Percentiles rank a stretch among this genome's conserved stretches.
Evolutionary conservation across 1,140 invertebrate species (phyloP).

Genomic region (Pteromalus puparum): DNA sequence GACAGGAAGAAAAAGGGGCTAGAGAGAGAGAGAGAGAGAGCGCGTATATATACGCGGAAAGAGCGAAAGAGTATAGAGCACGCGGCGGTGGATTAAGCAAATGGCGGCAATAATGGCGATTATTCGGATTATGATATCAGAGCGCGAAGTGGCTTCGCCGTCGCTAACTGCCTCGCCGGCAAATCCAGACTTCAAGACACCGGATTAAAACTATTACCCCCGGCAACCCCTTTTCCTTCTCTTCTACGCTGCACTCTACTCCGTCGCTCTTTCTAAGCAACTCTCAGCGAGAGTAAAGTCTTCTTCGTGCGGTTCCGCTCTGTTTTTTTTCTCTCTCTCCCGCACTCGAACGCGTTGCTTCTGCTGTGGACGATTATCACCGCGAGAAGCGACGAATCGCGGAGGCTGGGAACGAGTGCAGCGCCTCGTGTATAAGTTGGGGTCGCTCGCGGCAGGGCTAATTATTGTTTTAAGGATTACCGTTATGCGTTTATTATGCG

Average conservation of each 20-base stretch:
- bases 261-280: neutral
- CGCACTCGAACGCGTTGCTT: neutral
- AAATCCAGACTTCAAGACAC: constrained; percentile 76
- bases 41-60: neutral
- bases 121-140: constrained; percentile 77
- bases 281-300: neutral
- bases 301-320: neutral
- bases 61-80: neutral
- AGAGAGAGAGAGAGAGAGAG: no score
- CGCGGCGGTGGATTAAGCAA: constrained; percentile 71
- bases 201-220: constrained; percentile 76
- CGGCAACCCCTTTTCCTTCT: neutral
- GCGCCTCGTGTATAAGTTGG: constrained; percentile 29
- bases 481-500: constrained; percentile 74
- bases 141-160: constrained; percentile 72
- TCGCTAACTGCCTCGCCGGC: constrained; percentile 71
- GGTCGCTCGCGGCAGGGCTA: constrained; percentile 61
- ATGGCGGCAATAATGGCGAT: constrained; percentile 76
- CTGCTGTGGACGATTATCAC: neutral
- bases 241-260: neutral
- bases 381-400: constrained; percentile 59
- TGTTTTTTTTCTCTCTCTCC: neutral
- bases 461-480: constrained; percentile 76
- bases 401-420: no score
- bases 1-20: constrained; percentile 25